These are phyloP conservation scores for Pelochelys cantorii DNA, from an alignment of 2,797 vertebrate species.

Conservation along the genomic window DNA sequence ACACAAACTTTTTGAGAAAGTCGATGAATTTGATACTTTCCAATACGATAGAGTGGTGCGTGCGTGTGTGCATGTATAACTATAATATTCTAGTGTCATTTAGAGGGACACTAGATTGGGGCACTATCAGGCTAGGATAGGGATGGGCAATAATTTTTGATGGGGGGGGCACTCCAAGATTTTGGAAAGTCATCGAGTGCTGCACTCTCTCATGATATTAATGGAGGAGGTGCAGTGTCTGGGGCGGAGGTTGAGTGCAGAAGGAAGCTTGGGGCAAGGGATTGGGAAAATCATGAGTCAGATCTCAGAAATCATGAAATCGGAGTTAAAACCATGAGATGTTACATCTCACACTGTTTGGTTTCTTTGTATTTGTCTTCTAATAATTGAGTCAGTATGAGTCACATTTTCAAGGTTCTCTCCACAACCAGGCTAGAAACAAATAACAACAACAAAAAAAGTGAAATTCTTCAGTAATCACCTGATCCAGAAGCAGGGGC, in stretches of 20 bases:
- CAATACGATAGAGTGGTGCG: not conserved
- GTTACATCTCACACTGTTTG: not conserved
- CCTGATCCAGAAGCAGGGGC: not conserved
- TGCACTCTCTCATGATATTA: too few species aligned
- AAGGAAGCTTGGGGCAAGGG: too few species aligned
- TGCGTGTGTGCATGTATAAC: not conserved
- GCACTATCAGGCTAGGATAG: not conserved
- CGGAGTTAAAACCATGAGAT: too few species aligned
- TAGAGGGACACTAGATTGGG: not conserved
- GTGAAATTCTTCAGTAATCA: not conserved
- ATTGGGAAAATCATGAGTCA: too few species aligned
- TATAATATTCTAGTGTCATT: not conserved
- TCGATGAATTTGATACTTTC: not conserved
- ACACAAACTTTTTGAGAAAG: slow-evolving; percentile 3
- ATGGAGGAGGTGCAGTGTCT: too few species aligned
- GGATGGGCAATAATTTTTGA: too few species aligned
- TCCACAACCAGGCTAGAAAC: not conserved
- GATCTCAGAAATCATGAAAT: too few species aligned
- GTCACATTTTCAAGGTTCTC: not conserved
- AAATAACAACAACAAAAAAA: not conserved
- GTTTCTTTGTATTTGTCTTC: not conserved
- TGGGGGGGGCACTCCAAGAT: too few species aligned
- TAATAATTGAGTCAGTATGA: accelerated
- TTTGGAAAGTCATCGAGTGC: too few species aligned
- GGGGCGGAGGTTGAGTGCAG: too few species aligned